Base-by-base conservation (phyloP, 2,888 invertebrate genomes). In the Stenichneumon culpator region DNA sequence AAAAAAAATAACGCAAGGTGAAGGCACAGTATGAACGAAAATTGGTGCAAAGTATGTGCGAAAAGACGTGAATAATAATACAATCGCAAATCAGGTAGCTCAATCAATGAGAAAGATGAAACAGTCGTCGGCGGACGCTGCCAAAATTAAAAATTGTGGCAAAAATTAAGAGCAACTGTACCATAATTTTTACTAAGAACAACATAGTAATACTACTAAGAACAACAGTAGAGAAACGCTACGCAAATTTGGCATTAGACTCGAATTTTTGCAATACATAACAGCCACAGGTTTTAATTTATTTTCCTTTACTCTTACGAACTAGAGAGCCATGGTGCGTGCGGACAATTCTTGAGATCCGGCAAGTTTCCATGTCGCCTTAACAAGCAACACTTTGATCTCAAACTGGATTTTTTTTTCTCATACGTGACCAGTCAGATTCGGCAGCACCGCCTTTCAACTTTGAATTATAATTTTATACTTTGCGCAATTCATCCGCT, bases 401-500 rank as follows among this genome's bases (percentile, higher is more conserved):
- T 39, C 14, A 72, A 81, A 84, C 84, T 81, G 81, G 81, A 84
- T 78, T 68, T 39, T n/a, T n/a, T 32, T 22, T 14, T 69, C 63
- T 47, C 65, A 72, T 82, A 67, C 72, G 47, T 3, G 50, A 25
- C 28, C 69, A 54, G 47, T 44, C 65, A 19, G 28, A 72, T 39
- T 65, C 60, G 39, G 22, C n/a, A 68, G 47, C 25, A 60, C 47
- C 25, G 36, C 67, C 54, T 50, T 72, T 65, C 73, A 65, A 73
- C 70, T 44, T 47, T 84, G 84, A 84, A 84, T 84, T 79, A 84
- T 75, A 80, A 69, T 67, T 70, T 70, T 67, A 28, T 74, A 74
- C 6, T 57, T 82, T 74, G 54, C 74, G 84, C 36, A 73, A 81
- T 36, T 79, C 52, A 60, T 60, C 57, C 44, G 44, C 69, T 70